Evolutionary conservation across 2,113 vertebrate genomes (phyloP).

Genomic region (Neodontobutis hainanensis): DNA sequence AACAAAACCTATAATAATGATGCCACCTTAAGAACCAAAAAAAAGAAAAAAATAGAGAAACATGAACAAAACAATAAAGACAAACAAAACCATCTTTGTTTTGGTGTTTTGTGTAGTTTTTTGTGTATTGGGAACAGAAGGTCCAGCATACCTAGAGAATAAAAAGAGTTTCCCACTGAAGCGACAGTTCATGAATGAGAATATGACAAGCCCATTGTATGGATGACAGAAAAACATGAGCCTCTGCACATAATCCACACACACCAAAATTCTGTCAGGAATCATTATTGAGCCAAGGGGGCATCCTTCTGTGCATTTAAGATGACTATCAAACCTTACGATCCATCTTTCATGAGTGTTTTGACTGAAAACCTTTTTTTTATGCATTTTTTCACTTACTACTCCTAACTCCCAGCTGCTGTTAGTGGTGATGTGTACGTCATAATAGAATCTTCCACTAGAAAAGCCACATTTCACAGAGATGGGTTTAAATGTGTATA

Average conservation of each 20-base stretch:
- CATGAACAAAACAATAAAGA: no score
- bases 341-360: slow-evolving; percentile 26
- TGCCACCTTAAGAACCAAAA: no score
- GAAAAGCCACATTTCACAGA: slow-evolving; percentile 11
- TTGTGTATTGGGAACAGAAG: neutral
- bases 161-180: slow-evolving; percentile 47
- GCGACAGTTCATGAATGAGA: slow-evolving; percentile 19
- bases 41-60: no score
- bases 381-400: neutral
- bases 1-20: neutral
- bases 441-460: slow-evolving; percentile 33
- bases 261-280: slow-evolving; percentile 21
- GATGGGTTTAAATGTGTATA: slow-evolving; percentile 5
- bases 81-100: neutral
- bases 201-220: neutral
- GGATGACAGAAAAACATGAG: slow-evolving; percentile 49
- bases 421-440: slow-evolving; percentile 4
- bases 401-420: slow-evolving; percentile 24
- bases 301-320: neutral
- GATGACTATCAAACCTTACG: neutral
- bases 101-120: neutral
- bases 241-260: slow-evolving; percentile 49
- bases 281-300: neutral
- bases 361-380: neutral
- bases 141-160: slow-evolving; percentile 15